phyloP scores from a whole-genome alignment of 2,888 invertebrate species.

The Drosophila recens region DNA sequence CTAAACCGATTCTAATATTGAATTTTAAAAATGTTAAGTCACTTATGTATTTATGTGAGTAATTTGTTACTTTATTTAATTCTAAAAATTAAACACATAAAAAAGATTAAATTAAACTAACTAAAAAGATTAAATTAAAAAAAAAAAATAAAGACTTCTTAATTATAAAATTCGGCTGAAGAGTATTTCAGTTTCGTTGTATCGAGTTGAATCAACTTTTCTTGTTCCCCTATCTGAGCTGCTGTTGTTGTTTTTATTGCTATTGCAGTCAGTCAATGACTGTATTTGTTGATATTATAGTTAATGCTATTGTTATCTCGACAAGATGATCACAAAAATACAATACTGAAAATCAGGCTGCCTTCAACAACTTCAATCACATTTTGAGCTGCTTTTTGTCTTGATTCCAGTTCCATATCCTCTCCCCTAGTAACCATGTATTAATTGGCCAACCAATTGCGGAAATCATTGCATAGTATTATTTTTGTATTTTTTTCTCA shows the following conservation, averaged over 20 bases:
- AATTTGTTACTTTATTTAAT: too few species aligned
- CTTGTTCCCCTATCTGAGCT: slow-evolving; percentile 11
- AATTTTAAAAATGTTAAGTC: too few species aligned
- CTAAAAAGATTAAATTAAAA: too few species aligned
- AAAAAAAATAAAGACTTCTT: not conserved
- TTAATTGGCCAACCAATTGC: slow-evolving; percentile 47
- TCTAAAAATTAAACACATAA: too few species aligned
- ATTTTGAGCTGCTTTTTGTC: slow-evolving; percentile 30
- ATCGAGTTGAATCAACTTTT: not conserved
- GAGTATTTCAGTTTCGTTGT: slow-evolving; percentile 15
- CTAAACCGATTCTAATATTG: too few species aligned
- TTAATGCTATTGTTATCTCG: slow-evolving; percentile 54
- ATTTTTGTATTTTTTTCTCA: slow-evolving; percentile 2
- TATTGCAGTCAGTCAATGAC: slow-evolving; percentile 62
- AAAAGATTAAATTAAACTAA: too few species aligned
- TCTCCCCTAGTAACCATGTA: slow-evolving; percentile 21
- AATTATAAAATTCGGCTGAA: not conserved
- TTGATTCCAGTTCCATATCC: slow-evolving; percentile 19
- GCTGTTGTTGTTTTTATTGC: slow-evolving; percentile 24
- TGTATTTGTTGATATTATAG: slow-evolving; percentile 45
- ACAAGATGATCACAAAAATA: slow-evolving; percentile 58
- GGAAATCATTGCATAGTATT: slow-evolving; percentile 46
- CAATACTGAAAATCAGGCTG: slow-evolving; percentile 45
- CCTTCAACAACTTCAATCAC: slow-evolving; percentile 40
- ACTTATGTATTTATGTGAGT: too few species aligned